phyloP scores from a whole-genome alignment of 2,113 vertebrate species.

The Phalacrocorax carbo region DNA sequence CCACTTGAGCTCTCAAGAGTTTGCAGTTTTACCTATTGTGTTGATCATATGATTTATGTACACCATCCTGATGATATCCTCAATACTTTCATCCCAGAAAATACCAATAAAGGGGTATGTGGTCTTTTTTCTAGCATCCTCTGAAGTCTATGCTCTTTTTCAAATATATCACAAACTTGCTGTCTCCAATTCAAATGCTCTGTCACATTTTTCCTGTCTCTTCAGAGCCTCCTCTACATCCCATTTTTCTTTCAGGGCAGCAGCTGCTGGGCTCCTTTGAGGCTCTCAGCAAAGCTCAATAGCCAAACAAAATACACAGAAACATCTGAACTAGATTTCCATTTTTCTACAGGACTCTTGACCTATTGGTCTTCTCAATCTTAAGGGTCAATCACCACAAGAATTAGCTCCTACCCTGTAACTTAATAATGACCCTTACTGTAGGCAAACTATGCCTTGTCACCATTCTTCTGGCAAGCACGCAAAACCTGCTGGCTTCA shows the following conservation, averaged over 20 bases:
- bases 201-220: background rate
- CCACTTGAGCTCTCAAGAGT: background rate
- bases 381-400: background rate
- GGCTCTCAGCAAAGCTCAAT: background rate
- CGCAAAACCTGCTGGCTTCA: background rate
- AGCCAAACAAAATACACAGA: background rate
- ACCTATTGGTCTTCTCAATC: background rate
- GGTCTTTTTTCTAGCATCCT: background rate
- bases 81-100: background rate
- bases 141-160: background rate
- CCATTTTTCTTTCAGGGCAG: background rate
- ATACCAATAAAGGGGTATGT: accelerated
- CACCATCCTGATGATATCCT: background rate
- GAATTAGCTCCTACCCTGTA: background rate
- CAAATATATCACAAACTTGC: background rate
- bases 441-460: background rate
- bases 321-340: background rate
- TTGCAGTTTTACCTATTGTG: background rate
- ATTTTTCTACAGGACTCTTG: background rate
- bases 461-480: background rate
- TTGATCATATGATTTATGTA: background rate
- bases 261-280: background rate
- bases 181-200: background rate
- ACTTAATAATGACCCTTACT: background rate
- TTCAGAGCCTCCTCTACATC: background rate